Evolutionary conservation across 2,888 invertebrate genomes (phyloP).

Genomic region (Amphipoea lucens): DNA sequence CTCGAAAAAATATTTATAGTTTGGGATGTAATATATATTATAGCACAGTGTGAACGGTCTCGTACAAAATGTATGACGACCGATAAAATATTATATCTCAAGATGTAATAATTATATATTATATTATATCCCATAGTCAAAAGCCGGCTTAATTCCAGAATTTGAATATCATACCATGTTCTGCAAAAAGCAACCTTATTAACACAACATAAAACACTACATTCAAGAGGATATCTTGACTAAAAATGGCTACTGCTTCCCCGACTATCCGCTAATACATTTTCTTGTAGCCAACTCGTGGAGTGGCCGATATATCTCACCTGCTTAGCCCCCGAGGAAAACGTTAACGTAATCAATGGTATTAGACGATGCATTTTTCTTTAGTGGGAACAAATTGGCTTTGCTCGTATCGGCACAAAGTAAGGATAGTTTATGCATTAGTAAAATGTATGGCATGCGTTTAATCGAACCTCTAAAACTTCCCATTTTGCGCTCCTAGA

Average conservation of each 20-base stretch:
- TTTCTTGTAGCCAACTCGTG: slow-evolving; percentile 4
- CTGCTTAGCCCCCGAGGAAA: slow-evolving; percentile 24
- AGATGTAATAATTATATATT: too few species aligned
- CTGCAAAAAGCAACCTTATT: not conserved
- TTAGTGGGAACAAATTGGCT: slow-evolving; percentile 23
- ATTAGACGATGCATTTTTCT: slow-evolving; percentile 45
- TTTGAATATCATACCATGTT: not conserved
- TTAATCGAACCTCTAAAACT: too few species aligned
- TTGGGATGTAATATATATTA: too few species aligned
- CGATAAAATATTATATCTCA: too few species aligned
- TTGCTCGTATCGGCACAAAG: not conserved
- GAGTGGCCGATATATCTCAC: slow-evolving; percentile 40
- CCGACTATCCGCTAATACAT: slow-evolving; percentile 21
- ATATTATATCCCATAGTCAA: too few species aligned
- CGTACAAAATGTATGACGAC: too few species aligned
- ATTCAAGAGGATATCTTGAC: not conserved
- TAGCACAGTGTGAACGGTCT: too few species aligned
- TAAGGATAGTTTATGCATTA: not conserved
- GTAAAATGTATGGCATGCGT: not conserved
- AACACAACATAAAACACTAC: not conserved
- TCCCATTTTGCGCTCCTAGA: too few species aligned
- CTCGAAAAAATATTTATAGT: too few species aligned
- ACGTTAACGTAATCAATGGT: slow-evolving; percentile 22
- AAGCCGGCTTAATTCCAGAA: too few species aligned
- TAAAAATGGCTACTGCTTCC: slow-evolving; percentile 11